phyloP scores from a whole-genome alignment of 2,888 invertebrate species.

The Muschampia staudingeri region DNA sequence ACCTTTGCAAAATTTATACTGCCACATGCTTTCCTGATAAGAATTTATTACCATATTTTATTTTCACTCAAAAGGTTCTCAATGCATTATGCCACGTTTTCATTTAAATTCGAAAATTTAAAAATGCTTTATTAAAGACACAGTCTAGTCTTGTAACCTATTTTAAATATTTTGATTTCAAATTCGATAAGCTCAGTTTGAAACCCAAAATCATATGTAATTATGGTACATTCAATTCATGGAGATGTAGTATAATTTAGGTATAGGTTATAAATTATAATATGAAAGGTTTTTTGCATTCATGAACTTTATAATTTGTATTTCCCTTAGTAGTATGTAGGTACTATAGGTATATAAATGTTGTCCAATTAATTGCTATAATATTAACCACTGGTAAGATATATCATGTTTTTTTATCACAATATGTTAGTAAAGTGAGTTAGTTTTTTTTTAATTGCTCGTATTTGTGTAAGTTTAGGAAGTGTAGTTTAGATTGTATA shows the following conservation, averaged over 20 bases:
- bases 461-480: slow-evolving; percentile 85
- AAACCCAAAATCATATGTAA: not conserved
- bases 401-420: not conserved
- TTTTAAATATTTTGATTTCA: no score
- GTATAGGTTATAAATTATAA: not conserved
- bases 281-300: not conserved
- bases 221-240: not conserved
- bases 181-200: not conserved
- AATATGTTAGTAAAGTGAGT: slow-evolving; percentile 83
- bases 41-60: no score
- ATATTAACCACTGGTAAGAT: not conserved
- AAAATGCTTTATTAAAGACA: no score
- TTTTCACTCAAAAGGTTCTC: no score
- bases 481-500: slow-evolving; percentile 89
- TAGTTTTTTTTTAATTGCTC: slow-evolving; percentile 85
- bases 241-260: not conserved
- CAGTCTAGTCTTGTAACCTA: no score
- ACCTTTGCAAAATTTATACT: no score
- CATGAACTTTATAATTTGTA: not conserved
- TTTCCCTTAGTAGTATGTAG: not conserved
- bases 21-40: no score
- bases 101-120: no score
- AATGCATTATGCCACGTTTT: no score
- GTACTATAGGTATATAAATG: not conserved
- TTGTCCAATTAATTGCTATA: no score